Evolutionary conservation across 2,888 invertebrate species (phyloP).

Genomic region (Glaucopsyche alexis): DNA sequence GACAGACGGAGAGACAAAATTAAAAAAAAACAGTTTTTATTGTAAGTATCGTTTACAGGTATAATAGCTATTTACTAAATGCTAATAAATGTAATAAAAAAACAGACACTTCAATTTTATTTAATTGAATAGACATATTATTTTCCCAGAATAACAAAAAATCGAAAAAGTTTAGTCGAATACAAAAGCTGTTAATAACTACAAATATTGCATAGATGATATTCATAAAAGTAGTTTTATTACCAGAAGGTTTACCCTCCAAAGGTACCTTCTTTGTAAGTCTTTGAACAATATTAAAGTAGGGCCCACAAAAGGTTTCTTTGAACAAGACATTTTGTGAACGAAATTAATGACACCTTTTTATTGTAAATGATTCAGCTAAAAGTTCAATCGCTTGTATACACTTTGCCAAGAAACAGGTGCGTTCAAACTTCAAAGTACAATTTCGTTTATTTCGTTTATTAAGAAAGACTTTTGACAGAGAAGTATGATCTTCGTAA

Average conservation of each 20-base stretch:
- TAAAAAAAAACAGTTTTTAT: too few relatives aligned
- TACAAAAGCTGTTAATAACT: neutral
- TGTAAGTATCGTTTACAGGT: too few relatives aligned
- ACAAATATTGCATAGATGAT: neutral
- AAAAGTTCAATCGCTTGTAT: neutral
- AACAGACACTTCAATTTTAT: too few relatives aligned
- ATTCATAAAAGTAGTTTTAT: neutral
- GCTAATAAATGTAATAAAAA: too few relatives aligned
- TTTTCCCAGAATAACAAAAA: neutral
- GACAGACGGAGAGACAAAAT: too few relatives aligned
- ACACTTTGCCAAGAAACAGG: neutral
- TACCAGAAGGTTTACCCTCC: neutral
- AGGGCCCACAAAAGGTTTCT: neutral
- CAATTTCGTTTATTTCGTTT: neutral
- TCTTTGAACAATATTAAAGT: neutral
- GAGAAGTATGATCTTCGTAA: too few relatives aligned
- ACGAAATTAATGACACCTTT: neutral
- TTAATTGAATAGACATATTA: too few relatives aligned
- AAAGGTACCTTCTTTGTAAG: neutral
- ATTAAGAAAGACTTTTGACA: too few relatives aligned
- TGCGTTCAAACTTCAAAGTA: too few relatives aligned
- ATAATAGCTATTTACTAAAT: too few relatives aligned
- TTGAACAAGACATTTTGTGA: constrained; percentile 5
- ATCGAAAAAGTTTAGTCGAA: neutral
- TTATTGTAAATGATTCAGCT: neutral